A percentile compares a stretch with the other conserved stretches of the same genome.
Conservation (phyloP, 2,113 vertebrate species). For the Uria lomvia region DNA sequence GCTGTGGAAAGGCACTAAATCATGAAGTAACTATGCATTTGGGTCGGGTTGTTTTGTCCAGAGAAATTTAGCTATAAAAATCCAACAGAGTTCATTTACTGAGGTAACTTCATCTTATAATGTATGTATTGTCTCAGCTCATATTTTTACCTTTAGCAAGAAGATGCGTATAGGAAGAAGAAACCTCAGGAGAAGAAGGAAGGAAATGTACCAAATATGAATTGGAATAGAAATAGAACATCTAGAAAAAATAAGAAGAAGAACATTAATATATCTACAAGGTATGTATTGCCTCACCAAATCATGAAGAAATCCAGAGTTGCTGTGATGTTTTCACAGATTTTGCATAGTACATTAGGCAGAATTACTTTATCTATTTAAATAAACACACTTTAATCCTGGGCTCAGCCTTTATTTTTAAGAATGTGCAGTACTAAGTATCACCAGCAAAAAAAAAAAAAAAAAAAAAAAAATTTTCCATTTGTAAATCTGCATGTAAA, state of each 20-base stretch:
- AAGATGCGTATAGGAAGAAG: conserved; percentile 78
- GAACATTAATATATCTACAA: conserved; percentile 48
- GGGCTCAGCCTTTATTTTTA: not conserved
- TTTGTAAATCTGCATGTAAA: not conserved
- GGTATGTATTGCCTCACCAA: conserved; percentile 50
- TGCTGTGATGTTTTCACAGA: not conserved
- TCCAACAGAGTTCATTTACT: not conserved
- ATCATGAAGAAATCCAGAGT: not conserved
- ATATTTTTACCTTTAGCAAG: conserved; percentile 68
- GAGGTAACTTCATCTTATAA: not conserved
- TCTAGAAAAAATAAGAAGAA: conserved; percentile 89
- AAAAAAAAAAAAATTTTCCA: not conserved
- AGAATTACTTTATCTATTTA: not conserved
- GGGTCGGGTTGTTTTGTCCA: not conserved
- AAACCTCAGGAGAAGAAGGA: conserved; percentile 83
- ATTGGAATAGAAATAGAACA: conserved; percentile 83
- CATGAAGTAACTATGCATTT: conserved; percentile 14
- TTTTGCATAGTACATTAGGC: not conserved
- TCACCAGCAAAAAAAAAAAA: not conserved
- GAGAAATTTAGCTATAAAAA: not conserved
- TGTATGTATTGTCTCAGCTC: not conserved
- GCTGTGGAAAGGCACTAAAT: conserved; percentile 28
- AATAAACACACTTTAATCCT: not conserved
- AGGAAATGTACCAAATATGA: conserved; percentile 70
- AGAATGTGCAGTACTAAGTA: not conserved